These are phyloP conservation scores for Cossypha polioptera DNA, from an alignment of 2,797 vertebrate genomes.

Conservation along the genomic window DNA sequence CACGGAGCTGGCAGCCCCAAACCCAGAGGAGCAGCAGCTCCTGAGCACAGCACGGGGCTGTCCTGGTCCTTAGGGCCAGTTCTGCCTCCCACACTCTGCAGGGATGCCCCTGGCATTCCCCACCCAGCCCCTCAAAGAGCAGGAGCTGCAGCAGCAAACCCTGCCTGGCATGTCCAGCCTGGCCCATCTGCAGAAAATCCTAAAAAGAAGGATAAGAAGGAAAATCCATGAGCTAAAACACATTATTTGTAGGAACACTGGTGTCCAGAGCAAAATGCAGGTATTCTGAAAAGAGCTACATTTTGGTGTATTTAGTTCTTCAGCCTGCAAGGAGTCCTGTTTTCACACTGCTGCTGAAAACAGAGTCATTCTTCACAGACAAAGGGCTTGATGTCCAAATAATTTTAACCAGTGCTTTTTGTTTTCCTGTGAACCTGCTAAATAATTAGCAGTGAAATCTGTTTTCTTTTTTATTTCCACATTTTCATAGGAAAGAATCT, in stretches of 20 bases:
- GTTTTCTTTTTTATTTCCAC: not conserved
- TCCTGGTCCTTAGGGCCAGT: not conserved
- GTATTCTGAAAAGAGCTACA: fast-evolving
- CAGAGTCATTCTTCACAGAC: not conserved
- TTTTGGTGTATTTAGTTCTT: not conserved
- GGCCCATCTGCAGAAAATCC: not conserved
- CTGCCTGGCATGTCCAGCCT: not conserved
- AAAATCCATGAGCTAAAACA: fast-evolving
- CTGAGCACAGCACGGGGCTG: not conserved
- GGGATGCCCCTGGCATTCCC: not conserved
- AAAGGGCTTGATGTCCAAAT: not conserved
- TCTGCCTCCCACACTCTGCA: fast-evolving
- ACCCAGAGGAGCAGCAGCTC: not conserved
- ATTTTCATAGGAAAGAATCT: not conserved
- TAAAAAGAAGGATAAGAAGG: too few species aligned
- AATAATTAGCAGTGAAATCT: not conserved
- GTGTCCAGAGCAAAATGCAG: not conserved
- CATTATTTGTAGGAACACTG: not conserved
- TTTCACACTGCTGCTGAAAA: not conserved
- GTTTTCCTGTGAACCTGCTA: not conserved
- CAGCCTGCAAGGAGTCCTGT: not conserved
- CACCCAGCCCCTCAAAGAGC: fast-evolving
- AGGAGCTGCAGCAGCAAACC: not conserved
- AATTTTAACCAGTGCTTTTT: not conserved
- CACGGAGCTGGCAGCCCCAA: not conserved